Conservation (phyloP, 1,140 invertebrate genomes). For the Brachionus rubens region DNA sequence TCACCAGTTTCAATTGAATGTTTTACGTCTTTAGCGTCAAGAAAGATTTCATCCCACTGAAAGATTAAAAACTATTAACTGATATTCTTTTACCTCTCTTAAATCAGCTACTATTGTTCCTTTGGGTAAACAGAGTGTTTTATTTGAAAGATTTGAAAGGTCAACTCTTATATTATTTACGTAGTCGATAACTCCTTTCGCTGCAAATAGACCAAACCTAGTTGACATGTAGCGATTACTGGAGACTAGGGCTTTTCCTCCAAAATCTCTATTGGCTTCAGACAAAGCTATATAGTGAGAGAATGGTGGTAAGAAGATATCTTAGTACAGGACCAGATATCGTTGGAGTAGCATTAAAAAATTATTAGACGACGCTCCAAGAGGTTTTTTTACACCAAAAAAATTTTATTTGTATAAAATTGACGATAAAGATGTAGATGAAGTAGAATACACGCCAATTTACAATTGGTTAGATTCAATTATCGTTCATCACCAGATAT, state of each 20-base stretch:
- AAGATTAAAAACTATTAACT: not conserved
- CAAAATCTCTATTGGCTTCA: not conserved
- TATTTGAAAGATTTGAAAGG: not conserved
- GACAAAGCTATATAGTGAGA: not conserved
- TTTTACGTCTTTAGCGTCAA: not conserved
- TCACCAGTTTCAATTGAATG: constrained; percentile 4
- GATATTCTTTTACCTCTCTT: not conserved
- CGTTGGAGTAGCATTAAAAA: too few species aligned
- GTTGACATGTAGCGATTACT: not conserved
- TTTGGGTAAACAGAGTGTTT: not conserved
- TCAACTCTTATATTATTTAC: not conserved
- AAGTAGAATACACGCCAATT: too few species aligned
- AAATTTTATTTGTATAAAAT: too few species aligned
- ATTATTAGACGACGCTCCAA: too few species aligned
- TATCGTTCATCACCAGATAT: too few species aligned
- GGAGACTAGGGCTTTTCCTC: not conserved
- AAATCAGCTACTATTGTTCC: not conserved
- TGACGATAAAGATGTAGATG: too few species aligned
- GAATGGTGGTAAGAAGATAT: not conserved
- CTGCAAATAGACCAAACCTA: not conserved
- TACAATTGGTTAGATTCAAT: too few species aligned
- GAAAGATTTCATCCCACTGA: too few species aligned
- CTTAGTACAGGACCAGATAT: too few species aligned
- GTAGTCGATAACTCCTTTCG: not conserved
- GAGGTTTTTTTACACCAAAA: too few species aligned